These are phyloP conservation scores for Philhelius pedissequus DNA, from an alignment of 2,888 invertebrate genomes.

Conservation along the genomic window DNA sequence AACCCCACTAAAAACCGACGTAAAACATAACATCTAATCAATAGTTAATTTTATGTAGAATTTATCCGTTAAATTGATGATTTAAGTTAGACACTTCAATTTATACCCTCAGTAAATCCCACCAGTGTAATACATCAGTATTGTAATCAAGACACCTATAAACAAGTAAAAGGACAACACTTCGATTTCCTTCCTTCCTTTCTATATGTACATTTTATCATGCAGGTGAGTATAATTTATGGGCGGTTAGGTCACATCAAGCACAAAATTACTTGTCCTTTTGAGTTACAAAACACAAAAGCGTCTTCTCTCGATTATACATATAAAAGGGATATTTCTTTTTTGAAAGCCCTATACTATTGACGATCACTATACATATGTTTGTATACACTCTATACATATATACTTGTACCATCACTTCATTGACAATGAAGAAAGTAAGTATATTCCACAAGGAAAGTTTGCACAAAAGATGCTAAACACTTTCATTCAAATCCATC, in stretches of 20 bases:
- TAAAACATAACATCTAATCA: conserved; percentile 28
- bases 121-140: conserved; percentile 60
- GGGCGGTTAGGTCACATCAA: conserved; percentile 68
- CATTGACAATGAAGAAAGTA: conserved; percentile 40
- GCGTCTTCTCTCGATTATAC: neutral
- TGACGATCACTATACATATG: neutral
- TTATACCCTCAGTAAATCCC: conserved; percentile 59
- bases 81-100: conserved; percentile 63
- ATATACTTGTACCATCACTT: neutral
- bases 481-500: conserved; percentile 67
- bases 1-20: neutral
- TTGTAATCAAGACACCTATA: conserved; percentile 58
- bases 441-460: conserved; percentile 31
- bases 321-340: conserved; percentile 7
- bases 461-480: conserved; percentile 61
- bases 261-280: conserved; percentile 65
- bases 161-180: conserved; percentile 54
- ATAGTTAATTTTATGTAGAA: conserved; percentile 11
- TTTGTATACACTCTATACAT: neutral
- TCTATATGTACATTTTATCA: conserved; percentile 10
- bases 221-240: conserved; percentile 68
- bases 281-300: conserved; percentile 31
- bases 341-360: conserved; percentile 43
- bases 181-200: conserved; percentile 12
- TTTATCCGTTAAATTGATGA: conserved; percentile 32